Conservation (phyloP, 2,888 invertebrate genomes). For the Lamproptera curius region DNA sequence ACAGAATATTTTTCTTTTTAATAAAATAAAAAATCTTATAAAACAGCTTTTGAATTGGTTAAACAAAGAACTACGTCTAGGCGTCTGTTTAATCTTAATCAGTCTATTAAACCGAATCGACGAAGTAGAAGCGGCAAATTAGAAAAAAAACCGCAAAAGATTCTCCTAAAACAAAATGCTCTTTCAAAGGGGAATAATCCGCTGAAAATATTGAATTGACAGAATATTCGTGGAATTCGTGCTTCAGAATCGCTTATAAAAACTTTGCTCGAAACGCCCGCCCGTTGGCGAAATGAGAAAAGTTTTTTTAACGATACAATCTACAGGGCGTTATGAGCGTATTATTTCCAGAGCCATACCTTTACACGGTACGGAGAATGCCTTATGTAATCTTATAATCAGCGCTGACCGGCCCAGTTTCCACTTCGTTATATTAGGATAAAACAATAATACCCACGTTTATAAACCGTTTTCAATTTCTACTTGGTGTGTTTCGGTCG, state of each 20-base stretch:
- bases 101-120: constrained; percentile 2
- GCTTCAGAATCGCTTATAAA: constrained; percentile 35
- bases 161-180: constrained; percentile 4
- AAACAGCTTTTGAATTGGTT: too few relatives aligned
- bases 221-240: constrained; percentile 37
- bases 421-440: too few relatives aligned
- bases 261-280: constrained; percentile 37
- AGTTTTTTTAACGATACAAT: constrained; percentile 57
- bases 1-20: too few relatives aligned
- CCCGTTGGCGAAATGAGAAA: constrained; percentile 55
- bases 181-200: constrained; percentile 1
- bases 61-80: too few relatives aligned
- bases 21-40: too few relatives aligned
- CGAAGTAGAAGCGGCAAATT: neutral
- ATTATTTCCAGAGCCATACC: constrained; percentile 24
- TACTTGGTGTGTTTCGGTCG: too few relatives aligned
- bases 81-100: too few relatives aligned
- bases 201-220: constrained; percentile 39
- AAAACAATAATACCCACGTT: too few relatives aligned
- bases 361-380: too few relatives aligned
- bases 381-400: too few relatives aligned
- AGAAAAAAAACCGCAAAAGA: constrained; percentile 8
- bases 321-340: constrained; percentile 24
- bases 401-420: too few relatives aligned
- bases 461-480: too few relatives aligned